Base-by-base conservation (phyloP, 2,113 vertebrate genomes). In the Leptocoma aspasia region DNA sequence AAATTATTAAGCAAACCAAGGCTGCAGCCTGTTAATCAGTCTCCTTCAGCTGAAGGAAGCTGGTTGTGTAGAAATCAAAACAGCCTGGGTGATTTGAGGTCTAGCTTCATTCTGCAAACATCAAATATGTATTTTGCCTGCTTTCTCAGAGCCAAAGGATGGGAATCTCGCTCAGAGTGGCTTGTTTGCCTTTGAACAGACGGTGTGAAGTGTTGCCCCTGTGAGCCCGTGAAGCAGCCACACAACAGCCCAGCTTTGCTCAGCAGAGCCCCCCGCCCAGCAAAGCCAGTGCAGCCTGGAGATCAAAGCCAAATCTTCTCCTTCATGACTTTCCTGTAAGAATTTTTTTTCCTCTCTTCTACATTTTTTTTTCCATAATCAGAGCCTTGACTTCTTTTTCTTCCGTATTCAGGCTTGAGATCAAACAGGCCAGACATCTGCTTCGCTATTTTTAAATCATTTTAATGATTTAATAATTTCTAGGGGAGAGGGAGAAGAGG, bases 351-450 rank as follows among this genome's bases (percentile, higher is more conserved):
- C 16, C 52, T 82, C 88, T 92, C 91, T 94, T 94, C 89, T 95
- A 44, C 70, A 69, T 72, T 78, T 90, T 86, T 86, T 84, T 84
- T 72, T 45, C 96, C 95, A 92, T 95, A 98, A 97, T 98, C 97
- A 97, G 96, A 94, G 90, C 86, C 96, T 96, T 77, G 13, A 97
- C 86, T 96, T 70, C 92, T 97, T 96, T 93, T 97, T 92, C 77
- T 84, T 96, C 88, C 68, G 13, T 96, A 94, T 97, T 98, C 94
- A 97, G 84, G 47, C 93, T 86, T 10, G 15, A 98, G 98, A 98
- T 98, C 98, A 98, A 98, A 98, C 97, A 96, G 85, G 60, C 87
- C 88, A 57, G 90, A 97, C 97, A 98, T 97, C 97, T 98, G 97
- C 96, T 97, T 94, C 14, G n/a, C 75, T 84, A 94, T 89, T 92